Base-by-base conservation (phyloP, 1,140 invertebrate species). In the Magallana gigas region DNA sequence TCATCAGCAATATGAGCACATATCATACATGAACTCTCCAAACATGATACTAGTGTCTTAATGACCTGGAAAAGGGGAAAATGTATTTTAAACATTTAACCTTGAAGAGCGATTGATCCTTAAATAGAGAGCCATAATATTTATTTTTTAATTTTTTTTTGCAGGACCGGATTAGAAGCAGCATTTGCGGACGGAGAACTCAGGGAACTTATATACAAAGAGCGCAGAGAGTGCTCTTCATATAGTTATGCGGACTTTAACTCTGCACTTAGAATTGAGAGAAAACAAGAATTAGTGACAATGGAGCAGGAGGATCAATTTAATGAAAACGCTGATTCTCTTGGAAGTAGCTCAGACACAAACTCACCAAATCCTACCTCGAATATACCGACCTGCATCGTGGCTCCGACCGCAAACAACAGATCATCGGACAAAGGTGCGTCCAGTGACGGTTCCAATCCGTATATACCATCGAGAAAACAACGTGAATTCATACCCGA, bases 401-500 rank as follows among this genome's bases (percentile, higher is more conserved):
- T 91, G 16, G 88, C 84, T 14, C 90, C 90, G 57, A 88, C 90
- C 18, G 81, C 89, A 68, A 90, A 86, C 58, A 83, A 87, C 36
- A 59, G 82, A 18, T 68, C 90, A 12, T 80, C 89, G 59, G 90
- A 87, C 48, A 83, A 87, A 18, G 68, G 80, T 16, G 85, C 82
- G 8, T 76, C 85, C 9, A 88, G 84, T 7, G 68, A 84, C 14
- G 29, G 60, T 23, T 62, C 85, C 0, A 83, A 83, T 11, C 85
- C 71, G 14, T 90, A 86, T 64, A 93, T 93, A 59, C 92, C 93
- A 7, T 83, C 89, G 8, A 90, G 98, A 85, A 99, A 99, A 93
- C 98, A 99, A 93, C 96, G 98, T 1, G 98, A 99, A 93, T 99
- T 99, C 94, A 99, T 99, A 84, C 98, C 98, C 0, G 98, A 99